phyloP scores from a whole-genome alignment of 2,888 invertebrate species.

The Oxystoma pomonae region DNA sequence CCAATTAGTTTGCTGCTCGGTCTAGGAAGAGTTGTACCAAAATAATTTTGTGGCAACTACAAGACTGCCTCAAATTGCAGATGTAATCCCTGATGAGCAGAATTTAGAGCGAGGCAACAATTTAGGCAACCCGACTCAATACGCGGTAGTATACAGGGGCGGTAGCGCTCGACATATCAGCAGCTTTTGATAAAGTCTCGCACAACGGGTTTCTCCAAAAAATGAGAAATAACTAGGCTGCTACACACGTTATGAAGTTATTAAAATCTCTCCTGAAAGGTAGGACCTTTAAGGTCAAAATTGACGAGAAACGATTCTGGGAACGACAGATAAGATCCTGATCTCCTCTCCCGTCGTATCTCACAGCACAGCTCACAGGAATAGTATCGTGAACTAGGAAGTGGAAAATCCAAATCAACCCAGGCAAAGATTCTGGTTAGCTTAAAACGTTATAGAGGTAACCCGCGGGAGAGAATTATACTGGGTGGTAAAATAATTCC shows the following conservation, averaged over 20 bases:
- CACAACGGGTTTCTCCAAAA: neutral
- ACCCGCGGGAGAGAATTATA: no score
- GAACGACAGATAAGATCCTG: neutral
- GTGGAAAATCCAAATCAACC: no score
- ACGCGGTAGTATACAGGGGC: neutral
- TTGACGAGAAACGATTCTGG: neutral
- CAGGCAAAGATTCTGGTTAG: no score
- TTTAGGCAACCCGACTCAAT: slow-evolving; percentile 5
- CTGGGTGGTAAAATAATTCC: no score
- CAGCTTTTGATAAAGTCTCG: neutral
- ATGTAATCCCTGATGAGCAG: slow-evolving; percentile 16
- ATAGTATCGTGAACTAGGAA: no score
- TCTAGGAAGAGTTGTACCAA: no score
- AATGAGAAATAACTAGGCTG: neutral
- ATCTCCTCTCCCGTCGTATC: neutral
- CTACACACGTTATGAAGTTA: neutral
- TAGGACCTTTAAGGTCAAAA: neutral
- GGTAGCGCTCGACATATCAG: neutral
- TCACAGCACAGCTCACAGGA: neutral
- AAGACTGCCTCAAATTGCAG: slow-evolving; percentile 7
- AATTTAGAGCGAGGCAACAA: slow-evolving; percentile 5
- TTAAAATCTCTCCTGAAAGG: neutral
- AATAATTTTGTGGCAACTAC: no score
- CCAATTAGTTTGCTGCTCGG: slow-evolving; percentile 20
- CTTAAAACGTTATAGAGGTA: no score